Conservation (phyloP, 2,113 vertebrate species). For the Pelodiscus sinensis region DNA sequence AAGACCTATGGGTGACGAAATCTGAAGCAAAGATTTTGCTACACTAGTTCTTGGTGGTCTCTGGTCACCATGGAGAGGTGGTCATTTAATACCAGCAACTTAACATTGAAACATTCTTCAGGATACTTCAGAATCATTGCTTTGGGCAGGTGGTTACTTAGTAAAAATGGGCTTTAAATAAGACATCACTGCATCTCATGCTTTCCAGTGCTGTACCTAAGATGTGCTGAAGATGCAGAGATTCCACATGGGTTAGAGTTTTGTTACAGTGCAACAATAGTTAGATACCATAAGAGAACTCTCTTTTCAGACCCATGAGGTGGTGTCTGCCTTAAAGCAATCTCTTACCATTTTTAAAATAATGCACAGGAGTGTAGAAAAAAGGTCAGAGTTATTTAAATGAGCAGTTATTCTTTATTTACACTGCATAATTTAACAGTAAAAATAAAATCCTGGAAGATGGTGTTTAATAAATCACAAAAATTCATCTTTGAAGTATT, state of each 20-base stretch:
- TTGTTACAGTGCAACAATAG: neutral
- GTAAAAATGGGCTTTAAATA: slow-evolving; percentile 6
- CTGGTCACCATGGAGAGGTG: slow-evolving; percentile 30
- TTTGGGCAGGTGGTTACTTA: slow-evolving; percentile 23
- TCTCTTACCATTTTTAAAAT: neutral
- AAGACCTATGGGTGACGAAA: neutral
- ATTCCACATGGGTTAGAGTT: neutral
- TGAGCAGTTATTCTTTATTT: neutral
- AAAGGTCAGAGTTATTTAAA: neutral
- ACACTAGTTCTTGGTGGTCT: slow-evolving; percentile 36
- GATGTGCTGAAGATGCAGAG: fast-evolving
- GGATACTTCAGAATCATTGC: neutral
- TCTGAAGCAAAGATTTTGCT: neutral
- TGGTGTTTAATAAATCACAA: slow-evolving; percentile 57
- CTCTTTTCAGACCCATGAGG: neutral
- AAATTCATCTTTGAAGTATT: slow-evolving; percentile 54
- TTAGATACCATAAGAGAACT: neutral
- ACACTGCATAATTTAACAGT: neutral
- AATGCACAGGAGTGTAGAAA: neutral
- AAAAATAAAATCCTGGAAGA: slow-evolving; percentile 3
- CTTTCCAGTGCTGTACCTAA: neutral
- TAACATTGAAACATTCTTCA: slow-evolving; percentile 17
- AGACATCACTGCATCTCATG: slow-evolving; percentile 22
- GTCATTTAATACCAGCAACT: slow-evolving; percentile 45
- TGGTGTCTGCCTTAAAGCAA: neutral